A percentile compares a stretch with the other conserved stretches of the same genome.
Conservation (phyloP, 2,797 vertebrate species). For the Mus minutoides region DNA sequence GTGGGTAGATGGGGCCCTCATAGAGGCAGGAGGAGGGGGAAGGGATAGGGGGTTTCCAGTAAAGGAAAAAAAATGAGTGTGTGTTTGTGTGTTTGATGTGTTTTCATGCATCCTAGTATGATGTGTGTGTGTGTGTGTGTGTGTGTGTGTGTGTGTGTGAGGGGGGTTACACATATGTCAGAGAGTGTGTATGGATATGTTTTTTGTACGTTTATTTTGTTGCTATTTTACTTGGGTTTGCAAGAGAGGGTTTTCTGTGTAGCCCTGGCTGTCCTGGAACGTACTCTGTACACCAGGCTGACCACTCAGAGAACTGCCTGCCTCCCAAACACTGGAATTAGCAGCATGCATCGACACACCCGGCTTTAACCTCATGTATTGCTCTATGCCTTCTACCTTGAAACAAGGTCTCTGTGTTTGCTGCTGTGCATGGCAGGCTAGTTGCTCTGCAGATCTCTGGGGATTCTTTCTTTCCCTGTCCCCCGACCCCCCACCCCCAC, state of each 20-base stretch:
- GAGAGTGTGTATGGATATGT: not conserved
- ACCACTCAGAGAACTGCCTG: not conserved
- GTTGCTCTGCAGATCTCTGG: not conserved
- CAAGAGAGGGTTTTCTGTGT: not conserved
- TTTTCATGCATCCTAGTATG: not conserved
- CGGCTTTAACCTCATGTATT: not conserved
- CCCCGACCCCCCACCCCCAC: accelerated
- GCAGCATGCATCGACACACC: too few species aligned
- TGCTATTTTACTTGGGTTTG: not conserved
- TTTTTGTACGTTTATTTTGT: not conserved
- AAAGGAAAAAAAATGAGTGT: not conserved
- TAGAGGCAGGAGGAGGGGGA: too few species aligned
- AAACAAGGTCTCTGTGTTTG: not conserved
- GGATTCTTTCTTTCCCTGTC: not conserved
- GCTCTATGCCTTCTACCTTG: too few species aligned
- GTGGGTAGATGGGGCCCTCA: too few species aligned
- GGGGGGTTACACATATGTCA: not conserved
- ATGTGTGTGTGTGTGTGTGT: not conserved
- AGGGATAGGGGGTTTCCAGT: too few species aligned
- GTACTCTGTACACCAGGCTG: not conserved
- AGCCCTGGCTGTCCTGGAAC: not conserved
- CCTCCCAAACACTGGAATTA: not conserved
- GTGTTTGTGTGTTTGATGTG: not conserved
- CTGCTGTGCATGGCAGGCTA: not conserved
- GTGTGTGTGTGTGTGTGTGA: not conserved